Evolutionary conservation across 2,113 vertebrate species (phyloP).

Genomic region (Bubo bubo): DNA sequence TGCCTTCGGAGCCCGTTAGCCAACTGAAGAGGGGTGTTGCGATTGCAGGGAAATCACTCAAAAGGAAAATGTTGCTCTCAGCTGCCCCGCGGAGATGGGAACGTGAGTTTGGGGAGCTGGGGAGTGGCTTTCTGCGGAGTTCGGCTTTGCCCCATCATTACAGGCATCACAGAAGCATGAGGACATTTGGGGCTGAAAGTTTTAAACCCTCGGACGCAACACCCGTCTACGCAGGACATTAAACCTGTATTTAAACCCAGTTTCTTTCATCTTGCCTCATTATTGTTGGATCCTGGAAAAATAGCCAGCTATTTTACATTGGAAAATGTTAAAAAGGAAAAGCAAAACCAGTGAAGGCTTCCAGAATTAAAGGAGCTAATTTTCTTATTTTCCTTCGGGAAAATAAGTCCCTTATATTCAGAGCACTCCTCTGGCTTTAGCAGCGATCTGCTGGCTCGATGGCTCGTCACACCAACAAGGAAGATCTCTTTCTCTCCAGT

Average conservation of each 20-base stretch:
- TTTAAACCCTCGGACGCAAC: fast-evolving
- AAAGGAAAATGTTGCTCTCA: neutral
- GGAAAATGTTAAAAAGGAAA: neutral
- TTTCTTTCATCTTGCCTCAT: neutral
- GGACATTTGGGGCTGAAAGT: neutral
- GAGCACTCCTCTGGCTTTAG: neutral
- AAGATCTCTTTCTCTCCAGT: neutral
- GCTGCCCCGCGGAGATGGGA: neutral
- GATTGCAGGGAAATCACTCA: neutral
- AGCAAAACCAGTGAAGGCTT: neutral
- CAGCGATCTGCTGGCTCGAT: neutral
- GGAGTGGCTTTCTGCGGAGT: fast-evolving
- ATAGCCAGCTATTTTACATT: neutral
- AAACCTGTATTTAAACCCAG: neutral
- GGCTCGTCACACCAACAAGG: neutral
- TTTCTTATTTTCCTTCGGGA: neutral
- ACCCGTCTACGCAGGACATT: neutral
- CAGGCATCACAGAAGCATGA: neutral
- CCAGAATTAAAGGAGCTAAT: neutral
- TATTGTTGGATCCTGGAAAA: neutral
- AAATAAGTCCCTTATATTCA: neutral
- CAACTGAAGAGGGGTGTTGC: fast-evolving
- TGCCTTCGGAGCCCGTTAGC: neutral
- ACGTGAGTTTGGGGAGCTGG: neutral
- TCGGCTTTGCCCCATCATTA: neutral